A percentile compares a stretch with the other conserved stretches of the same genome.
phyloP scores from a whole-genome alignment of 2,888 invertebrate genomes.

The Stenolophus ochropezus region DNA sequence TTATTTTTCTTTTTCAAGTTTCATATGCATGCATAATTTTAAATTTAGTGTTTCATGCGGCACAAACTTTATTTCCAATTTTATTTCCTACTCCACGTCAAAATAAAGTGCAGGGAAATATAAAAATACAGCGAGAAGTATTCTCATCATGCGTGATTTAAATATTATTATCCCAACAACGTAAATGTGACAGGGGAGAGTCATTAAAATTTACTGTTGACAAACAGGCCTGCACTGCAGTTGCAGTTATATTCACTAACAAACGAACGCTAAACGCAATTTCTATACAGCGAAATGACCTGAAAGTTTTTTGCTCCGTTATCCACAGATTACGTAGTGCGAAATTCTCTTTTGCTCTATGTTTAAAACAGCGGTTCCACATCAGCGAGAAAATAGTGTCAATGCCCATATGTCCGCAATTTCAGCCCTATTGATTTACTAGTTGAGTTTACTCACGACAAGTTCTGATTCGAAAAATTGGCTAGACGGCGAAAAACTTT shows the following conservation, averaged over 20 bases:
- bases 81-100: not conserved
- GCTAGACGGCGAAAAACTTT: no score
- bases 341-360: conserved; percentile 1
- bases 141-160: conserved; percentile 6
- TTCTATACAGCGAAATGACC: conserved; percentile 26
- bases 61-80: not conserved
- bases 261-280: conserved; percentile 11
- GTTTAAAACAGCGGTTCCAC: not conserved
- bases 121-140: not conserved
- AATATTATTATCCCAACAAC: not conserved
- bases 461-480: no score
- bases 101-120: not conserved
- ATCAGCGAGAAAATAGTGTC: not conserved
- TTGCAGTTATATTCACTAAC: not conserved
- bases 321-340: conserved; percentile 22
- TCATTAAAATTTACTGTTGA: conserved; percentile 1
- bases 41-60: not conserved
- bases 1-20: no score
- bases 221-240: not conserved
- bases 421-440: not conserved
- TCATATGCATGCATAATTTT: not conserved
- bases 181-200: not conserved
- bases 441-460: no score
- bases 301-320: conserved; percentile 23
- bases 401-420: not conserved